Evolutionary conservation across 2,888 invertebrate genomes (phyloP), one percentile per base, ranked within the genome.

Genomic region (Drosophila bunnanda): DNA sequence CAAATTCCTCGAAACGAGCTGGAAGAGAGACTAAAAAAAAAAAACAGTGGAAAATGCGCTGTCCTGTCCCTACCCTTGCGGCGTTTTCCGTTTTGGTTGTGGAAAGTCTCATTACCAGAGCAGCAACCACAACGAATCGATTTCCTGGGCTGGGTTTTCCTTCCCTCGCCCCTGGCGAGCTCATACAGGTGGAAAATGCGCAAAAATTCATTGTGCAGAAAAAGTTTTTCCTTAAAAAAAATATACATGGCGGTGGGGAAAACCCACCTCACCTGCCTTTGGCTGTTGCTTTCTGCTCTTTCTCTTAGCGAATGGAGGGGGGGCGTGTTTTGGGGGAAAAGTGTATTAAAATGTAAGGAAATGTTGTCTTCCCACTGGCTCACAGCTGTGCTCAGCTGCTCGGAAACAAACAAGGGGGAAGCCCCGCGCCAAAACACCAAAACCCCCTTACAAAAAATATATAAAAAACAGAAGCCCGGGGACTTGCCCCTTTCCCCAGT

Each of bases 191-290:
- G 86, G 86, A 86, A 86, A 86, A 88, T 86, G 86, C 87, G 86
- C 87, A 87, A 86, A 84, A 86, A 86, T 86, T 88, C 86, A 86
- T 86, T 87, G 86, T 88, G 89, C 87, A 88, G 87, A 86, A 86
- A 88, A 83, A 88, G 79, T 88, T 83, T 56, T 54, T 12, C 73
- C 17, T 39, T 44, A 25, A 48, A 64, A 67, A 52, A 48, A 54
- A 55, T 62, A 46, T 43, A 22, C 32, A 30, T 32, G 50, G 50
- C 39, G 20, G 64, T 44, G 22, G 61, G 39, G 46, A 4, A 30
- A 28, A 17, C 22, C 32, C 20, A 66, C 67, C 77, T 66, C 72
- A 86, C 79, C 87, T 83, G 83, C 77, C 82, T 46, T 30, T 71
- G 88, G 85, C 80, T 82, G 80, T 84, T 75, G 69, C 66, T 67